Percentiles rank a stretch among this genome's conserved stretches.
These are phyloP conservation scores for Chionis minor DNA, from an alignment of 2,113 vertebrate genomes.

Conservation along the genomic window DNA sequence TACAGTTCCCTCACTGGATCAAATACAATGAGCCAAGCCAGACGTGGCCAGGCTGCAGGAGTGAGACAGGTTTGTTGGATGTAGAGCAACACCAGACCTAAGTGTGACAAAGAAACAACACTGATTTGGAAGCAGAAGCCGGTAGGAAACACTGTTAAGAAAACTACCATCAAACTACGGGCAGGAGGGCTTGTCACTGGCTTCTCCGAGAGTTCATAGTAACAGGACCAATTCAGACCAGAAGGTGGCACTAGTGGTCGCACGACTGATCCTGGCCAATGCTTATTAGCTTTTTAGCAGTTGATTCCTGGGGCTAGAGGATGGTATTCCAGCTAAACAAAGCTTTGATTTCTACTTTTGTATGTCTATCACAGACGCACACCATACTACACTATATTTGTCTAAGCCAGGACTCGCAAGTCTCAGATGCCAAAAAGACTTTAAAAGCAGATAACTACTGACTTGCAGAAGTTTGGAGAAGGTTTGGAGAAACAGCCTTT, in stretches of 20 bases:
- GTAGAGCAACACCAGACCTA: not conserved
- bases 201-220: not conserved
- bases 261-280: not conserved
- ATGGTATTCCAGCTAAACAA: not conserved
- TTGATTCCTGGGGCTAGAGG: not conserved
- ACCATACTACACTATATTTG: not conserved
- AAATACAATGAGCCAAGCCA: not conserved
- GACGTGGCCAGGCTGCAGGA: not conserved
- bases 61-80: not conserved
- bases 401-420: not conserved
- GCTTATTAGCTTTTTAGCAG: fast-evolving
- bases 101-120: not conserved
- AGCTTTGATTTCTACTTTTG: not conserved
- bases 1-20: not conserved
- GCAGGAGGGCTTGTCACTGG: not conserved
- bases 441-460: fast-evolving
- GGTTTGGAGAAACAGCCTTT: not conserved
- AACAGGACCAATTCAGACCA: not conserved
- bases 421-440: not conserved
- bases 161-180: not conserved
- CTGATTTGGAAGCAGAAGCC: not conserved
- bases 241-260: not conserved
- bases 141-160: not conserved
- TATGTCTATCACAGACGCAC: not conserved
- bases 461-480: not conserved